Evolutionary conservation across 2,888 invertebrate genomes (phyloP).

Genomic region (Scaptomyza caliginosa): DNA sequence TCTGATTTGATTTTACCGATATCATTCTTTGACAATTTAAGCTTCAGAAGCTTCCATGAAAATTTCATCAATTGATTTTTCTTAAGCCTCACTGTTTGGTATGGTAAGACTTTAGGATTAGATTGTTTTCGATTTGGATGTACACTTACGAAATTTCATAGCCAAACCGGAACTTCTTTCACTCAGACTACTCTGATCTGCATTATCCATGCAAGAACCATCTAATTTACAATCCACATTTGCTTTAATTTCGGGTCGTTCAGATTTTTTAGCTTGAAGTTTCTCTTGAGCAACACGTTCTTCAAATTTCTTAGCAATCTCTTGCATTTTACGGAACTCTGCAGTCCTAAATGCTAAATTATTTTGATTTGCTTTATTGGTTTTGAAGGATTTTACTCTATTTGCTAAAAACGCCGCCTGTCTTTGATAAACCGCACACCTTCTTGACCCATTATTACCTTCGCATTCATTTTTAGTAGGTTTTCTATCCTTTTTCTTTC

Average conservation of each 20-base stretch:
- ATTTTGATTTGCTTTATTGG: background rate
- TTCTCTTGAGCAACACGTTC: background rate
- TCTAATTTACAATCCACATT: background rate
- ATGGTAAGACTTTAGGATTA: background rate
- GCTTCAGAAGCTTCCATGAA: background rate
- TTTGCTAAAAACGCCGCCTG: background rate
- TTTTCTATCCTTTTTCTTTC: background rate
- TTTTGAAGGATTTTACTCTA: background rate
- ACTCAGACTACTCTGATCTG: background rate
- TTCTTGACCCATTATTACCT: background rate
- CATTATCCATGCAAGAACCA: background rate
- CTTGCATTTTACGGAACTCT: background rate
- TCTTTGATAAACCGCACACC: background rate
- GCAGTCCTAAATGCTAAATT: background rate
- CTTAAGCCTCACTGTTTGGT: background rate
- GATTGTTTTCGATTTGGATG: background rate
- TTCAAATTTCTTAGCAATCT: background rate
- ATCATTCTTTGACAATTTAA: background rate
- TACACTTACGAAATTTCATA: slow-evolving; percentile 2
- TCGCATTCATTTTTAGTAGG: background rate
- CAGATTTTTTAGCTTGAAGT: background rate
- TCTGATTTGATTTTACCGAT: background rate
- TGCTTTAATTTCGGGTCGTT: background rate
- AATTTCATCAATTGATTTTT: background rate
- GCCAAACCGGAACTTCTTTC: background rate